phyloP scores from a whole-genome alignment of 2,113 vertebrate species.

The Phoenicopterus ruber region DNA sequence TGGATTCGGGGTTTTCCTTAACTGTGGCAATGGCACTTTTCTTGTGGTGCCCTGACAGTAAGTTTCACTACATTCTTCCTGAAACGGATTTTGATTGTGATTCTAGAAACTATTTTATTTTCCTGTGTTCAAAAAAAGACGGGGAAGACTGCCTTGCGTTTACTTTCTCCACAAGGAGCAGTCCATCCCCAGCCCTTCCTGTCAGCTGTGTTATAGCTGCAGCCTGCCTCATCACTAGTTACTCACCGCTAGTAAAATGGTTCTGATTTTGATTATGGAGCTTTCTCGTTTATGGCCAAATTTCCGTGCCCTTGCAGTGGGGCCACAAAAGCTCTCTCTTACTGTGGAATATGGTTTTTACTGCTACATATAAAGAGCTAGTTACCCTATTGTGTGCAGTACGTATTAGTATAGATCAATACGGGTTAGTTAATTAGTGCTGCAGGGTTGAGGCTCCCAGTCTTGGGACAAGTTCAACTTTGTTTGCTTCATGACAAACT shows the following conservation, averaged over 20 bases:
- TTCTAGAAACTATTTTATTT: background rate
- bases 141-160: background rate
- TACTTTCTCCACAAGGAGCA: background rate
- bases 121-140: background rate
- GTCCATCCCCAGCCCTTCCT: background rate
- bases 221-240: background rate
- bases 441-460: background rate
- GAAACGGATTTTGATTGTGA: background rate
- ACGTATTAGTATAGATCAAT: background rate
- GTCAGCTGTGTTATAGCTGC: background rate
- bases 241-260: background rate
- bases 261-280: constrained; percentile 14
- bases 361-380: background rate
- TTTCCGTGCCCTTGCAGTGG: background rate
- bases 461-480: background rate
- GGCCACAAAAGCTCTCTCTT: background rate
- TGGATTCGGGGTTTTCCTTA: background rate
- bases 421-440: background rate
- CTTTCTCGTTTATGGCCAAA: background rate
- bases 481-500: background rate
- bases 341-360: background rate
- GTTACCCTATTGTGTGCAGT: background rate
- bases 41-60: background rate
- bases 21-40: background rate
- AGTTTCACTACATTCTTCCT: background rate